These are phyloP conservation scores for Selenia dentaria DNA, from an alignment of 2,888 invertebrate species.

Conservation along the genomic window DNA sequence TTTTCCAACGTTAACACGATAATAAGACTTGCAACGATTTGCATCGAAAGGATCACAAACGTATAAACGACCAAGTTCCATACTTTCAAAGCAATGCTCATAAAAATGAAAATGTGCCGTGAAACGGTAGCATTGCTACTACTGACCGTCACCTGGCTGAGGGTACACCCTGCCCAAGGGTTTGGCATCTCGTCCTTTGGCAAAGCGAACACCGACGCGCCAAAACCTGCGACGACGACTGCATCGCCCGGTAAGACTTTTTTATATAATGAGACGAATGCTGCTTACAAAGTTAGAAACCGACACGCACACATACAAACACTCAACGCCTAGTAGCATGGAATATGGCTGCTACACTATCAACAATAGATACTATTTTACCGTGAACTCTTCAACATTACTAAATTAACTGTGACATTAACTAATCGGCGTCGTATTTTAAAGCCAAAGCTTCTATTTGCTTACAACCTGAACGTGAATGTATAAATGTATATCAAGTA, in stretches of 20 bases:
- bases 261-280: conserved; percentile 41
- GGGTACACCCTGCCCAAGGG: conserved; percentile 48
- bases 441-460: background rate
- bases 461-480: background rate
- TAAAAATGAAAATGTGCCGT: conserved; percentile 33
- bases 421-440: conserved; percentile 2
- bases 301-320: conserved; percentile 11
- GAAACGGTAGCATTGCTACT: conserved; percentile 34
- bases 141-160: conserved; percentile 45
- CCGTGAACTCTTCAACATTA: background rate
- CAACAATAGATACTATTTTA: background rate
- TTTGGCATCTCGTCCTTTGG: conserved; percentile 76
- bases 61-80: too few relatives aligned
- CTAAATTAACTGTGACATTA: too few relatives aligned
- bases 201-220: conserved; percentile 72
- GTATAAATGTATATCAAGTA: background rate
- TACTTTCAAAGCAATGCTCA: conserved; percentile 34
- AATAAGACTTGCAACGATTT: too few relatives aligned
- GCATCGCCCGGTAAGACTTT: conserved; percentile 70
- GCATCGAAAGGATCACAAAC: too few relatives aligned
- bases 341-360: background rate
- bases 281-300: conserved; percentile 16
- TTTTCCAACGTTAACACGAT: too few relatives aligned
- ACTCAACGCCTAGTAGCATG: conserved; percentile 9
- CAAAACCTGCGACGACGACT: conserved; percentile 65